Evolutionary conservation across 2,113 vertebrate species (phyloP).

Genomic region (Hyperoodon ampullatus): DNA sequence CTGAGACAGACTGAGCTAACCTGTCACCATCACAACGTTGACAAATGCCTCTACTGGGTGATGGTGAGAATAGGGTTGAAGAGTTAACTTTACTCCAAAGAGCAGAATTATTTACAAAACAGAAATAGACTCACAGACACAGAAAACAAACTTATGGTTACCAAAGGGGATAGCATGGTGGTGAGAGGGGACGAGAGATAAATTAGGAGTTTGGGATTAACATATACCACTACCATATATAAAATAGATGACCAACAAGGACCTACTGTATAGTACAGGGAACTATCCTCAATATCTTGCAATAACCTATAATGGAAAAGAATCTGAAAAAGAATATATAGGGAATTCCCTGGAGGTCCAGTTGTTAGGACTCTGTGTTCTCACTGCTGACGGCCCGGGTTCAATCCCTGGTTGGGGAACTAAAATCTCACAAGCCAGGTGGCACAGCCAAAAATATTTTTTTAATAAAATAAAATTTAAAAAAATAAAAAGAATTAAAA

Average conservation of each 20-base stretch:
- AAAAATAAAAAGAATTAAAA: background rate
- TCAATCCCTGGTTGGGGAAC: background rate
- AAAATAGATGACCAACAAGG: background rate
- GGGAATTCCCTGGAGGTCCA: background rate
- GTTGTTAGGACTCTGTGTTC: background rate
- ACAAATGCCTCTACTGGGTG: too few relatives aligned
- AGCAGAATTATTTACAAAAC: background rate
- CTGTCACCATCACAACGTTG: background rate
- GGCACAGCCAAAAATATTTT: background rate
- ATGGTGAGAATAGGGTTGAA: background rate
- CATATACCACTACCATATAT: background rate
- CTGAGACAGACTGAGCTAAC: background rate
- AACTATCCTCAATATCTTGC: background rate
- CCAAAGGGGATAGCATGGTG: too few relatives aligned
- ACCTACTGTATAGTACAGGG: background rate
- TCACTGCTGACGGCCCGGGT: background rate
- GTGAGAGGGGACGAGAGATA: background rate
- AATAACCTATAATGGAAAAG: background rate
- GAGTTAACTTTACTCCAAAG: background rate
- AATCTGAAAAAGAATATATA: background rate
- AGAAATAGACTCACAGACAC: too few relatives aligned
- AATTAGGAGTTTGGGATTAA: background rate
- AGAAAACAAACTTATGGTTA: too few relatives aligned
- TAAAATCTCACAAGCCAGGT: background rate
- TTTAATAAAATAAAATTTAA: background rate